Conservation (phyloP, 2,797 vertebrate species). For the Sebastes trivittatus region DNA sequence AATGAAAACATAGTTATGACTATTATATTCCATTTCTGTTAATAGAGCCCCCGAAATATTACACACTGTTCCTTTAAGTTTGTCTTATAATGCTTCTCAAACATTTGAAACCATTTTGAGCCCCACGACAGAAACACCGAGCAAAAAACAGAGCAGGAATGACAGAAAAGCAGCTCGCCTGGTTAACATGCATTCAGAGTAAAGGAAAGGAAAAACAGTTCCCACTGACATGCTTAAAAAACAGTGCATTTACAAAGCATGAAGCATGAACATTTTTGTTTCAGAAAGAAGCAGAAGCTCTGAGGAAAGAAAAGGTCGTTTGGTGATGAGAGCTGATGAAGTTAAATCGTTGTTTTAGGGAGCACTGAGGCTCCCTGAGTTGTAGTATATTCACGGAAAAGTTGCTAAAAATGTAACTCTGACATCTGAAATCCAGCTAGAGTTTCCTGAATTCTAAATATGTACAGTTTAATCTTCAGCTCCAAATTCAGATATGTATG, state of each 20-base stretch:
- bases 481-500: neutral
- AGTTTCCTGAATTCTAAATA: neutral
- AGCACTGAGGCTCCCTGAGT: neutral
- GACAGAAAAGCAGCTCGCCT: constrained; percentile 72
- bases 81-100: constrained; percentile 11
- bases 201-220: constrained; percentile 48
- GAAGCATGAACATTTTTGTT: constrained; percentile 43
- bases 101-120: constrained; percentile 48
- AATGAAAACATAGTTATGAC: too few relatives aligned
- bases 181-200: constrained; percentile 86
- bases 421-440: neutral
- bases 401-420: neutral
- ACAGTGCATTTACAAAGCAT: constrained; percentile 58
- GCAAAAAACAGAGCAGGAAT: constrained; percentile 69
- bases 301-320: constrained; percentile 2
- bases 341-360: neutral
- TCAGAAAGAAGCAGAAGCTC: constrained; percentile 37
- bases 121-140: constrained; percentile 58
- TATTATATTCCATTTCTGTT: too few relatives aligned
- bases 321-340: neutral
- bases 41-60: too few relatives aligned
- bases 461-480: neutral
- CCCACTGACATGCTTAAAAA: constrained; percentile 58
- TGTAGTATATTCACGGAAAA: too few relatives aligned
- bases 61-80: neutral